A percentile compares a stretch with the other conserved stretches of the same genome.
These are phyloP conservation scores for Ciconia stormi DNA, from an alignment of 2,113 vertebrate species.

Conservation along the genomic window DNA sequence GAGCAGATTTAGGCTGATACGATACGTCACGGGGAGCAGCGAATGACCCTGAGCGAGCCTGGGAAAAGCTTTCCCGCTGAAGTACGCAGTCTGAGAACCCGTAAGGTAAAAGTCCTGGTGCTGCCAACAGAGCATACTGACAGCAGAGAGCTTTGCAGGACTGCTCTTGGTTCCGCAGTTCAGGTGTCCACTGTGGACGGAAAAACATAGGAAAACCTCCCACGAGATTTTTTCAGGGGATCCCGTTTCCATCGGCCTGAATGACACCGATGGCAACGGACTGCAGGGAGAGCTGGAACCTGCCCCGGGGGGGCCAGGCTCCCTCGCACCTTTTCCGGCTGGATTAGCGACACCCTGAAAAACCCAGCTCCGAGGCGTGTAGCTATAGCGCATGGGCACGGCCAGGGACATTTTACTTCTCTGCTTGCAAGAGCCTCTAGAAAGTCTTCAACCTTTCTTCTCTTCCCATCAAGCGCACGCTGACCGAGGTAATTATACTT, in stretches of 20 bases:
- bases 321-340: background rate
- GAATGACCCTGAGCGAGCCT: background rate
- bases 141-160: background rate
- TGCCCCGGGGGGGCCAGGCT: background rate
- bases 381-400: background rate
- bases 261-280: background rate
- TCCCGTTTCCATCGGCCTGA: background rate
- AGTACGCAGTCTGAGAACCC: background rate
- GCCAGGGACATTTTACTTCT: rapidly evolving
- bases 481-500: background rate
- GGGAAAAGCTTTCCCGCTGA: conserved; percentile 48
- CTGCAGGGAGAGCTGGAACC: background rate
- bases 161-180: background rate
- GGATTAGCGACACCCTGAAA: background rate
- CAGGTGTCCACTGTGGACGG: background rate
- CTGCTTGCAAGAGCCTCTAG: background rate
- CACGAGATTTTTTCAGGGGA: background rate
- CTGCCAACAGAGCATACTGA: background rate
- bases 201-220: rapidly evolving
- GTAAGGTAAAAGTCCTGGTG: background rate
- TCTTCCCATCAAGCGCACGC: background rate
- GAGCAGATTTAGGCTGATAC: rapidly evolving
- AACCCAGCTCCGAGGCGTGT: rapidly evolving
- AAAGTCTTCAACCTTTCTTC: background rate
- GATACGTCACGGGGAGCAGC: background rate